A percentile compares a stretch with the other conserved stretches of the same genome.
Evolutionary conservation across 2,888 invertebrate species (phyloP).

Genomic region (Neuroscelio doddi): DNA sequence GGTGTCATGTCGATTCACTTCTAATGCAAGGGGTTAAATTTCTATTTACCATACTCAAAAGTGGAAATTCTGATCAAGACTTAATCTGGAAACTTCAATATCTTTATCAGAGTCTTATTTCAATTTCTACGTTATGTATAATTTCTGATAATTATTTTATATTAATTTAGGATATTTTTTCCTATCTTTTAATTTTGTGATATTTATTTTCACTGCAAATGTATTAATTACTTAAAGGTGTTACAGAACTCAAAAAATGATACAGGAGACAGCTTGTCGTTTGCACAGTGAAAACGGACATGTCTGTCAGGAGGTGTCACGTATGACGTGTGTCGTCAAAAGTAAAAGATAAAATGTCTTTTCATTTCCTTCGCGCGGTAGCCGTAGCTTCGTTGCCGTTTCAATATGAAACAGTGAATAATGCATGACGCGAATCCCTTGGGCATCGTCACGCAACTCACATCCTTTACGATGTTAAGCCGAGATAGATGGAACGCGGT

Average conservation of each 20-base stretch:
- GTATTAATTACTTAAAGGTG: neutral
- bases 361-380: constrained; percentile 50
- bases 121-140: too few relatives aligned
- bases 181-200: too few relatives aligned
- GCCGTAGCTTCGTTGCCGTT: constrained; percentile 56
- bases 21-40: too few relatives aligned
- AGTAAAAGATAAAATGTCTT: constrained; percentile 51
- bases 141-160: too few relatives aligned
- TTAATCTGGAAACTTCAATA: too few relatives aligned
- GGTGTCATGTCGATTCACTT: too few relatives aligned
- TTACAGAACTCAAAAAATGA: neutral
- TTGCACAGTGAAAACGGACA: constrained; percentile 9
- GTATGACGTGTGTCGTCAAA: constrained; percentile 21
- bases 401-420: constrained; percentile 65
- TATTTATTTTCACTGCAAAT: too few relatives aligned
- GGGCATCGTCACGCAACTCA: constrained; percentile 62
- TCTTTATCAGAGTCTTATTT: too few relatives aligned
- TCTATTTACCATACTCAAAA: too few relatives aligned
- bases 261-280: neutral
- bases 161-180: too few relatives aligned
- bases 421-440: constrained; percentile 61
- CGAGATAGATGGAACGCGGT: constrained; percentile 66
- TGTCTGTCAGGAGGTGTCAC: constrained; percentile 9
- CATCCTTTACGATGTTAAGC: constrained; percentile 65
- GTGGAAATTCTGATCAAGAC: too few relatives aligned